A percentile compares a stretch with the other conserved stretches of the same genome.
These are phyloP conservation scores for Notolepis coatsorum DNA, from an alignment of 2,797 vertebrate species.

Conservation along the genomic window DNA sequence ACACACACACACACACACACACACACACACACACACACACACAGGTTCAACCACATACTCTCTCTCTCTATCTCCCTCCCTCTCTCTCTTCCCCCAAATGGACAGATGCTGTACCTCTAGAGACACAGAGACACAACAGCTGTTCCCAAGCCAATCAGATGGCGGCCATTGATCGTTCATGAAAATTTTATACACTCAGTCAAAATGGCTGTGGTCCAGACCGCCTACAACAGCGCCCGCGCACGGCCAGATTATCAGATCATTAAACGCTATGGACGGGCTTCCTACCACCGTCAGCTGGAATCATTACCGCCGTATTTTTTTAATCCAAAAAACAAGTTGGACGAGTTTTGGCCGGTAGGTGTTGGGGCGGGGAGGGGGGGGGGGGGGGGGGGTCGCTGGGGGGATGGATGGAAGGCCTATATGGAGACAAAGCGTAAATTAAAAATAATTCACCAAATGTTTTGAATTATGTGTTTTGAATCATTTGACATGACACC, in stretches of 20 bases:
- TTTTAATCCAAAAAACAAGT: too few species aligned
- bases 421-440: too few species aligned
- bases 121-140: conserved; percentile 82
- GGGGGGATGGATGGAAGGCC: too few species aligned
- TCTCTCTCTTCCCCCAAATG: conserved; percentile 66
- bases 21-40: conserved; percentile 5
- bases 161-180: conserved; percentile 81
- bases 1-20: not conserved
- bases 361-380: too few species aligned
- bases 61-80: conserved; percentile 50
- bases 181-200: conserved; percentile 84
- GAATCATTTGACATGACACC: too few species aligned
- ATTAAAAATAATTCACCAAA: too few species aligned
- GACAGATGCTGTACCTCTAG: conserved; percentile 86
- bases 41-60: not conserved
- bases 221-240: conserved; percentile 72
- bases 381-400: too few species aligned
- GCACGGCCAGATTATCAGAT: conserved; percentile 68
- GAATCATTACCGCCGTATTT: conserved; percentile 30
- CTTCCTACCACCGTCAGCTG: conserved; percentile 56
- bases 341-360: too few species aligned
- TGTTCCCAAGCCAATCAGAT: conserved; percentile 83
- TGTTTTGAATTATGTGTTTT: too few species aligned
- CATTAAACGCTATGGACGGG: conserved; percentile 66
- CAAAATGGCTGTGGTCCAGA: conserved; percentile 78